Conservation (phyloP, 2,797 vertebrate species). For the Aulostomus chinensis region DNA sequence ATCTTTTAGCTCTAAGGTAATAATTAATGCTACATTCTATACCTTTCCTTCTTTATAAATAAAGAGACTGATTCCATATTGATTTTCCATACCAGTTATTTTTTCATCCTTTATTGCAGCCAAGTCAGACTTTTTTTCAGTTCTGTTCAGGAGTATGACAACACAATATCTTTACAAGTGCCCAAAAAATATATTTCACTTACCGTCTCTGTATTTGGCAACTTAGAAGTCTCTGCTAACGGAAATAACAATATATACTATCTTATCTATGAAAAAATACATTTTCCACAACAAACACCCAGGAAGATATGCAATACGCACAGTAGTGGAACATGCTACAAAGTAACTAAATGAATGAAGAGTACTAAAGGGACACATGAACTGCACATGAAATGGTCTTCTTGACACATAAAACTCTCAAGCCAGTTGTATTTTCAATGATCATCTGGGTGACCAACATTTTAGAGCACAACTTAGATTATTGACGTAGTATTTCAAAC, state of each 20-base stretch:
- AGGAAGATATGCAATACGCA: slow-evolving; percentile 27
- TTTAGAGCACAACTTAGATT: no score
- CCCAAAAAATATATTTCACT: slow-evolving; percentile 62
- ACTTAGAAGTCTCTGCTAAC: slow-evolving; percentile 44
- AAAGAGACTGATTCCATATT: background rate
- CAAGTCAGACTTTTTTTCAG: slow-evolving; percentile 37
- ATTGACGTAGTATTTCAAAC: no score
- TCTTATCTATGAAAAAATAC: slow-evolving; percentile 73
- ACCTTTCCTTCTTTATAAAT: no score
- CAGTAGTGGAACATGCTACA: slow-evolving; percentile 30
- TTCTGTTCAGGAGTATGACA: slow-evolving; percentile 42
- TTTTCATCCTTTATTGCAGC: slow-evolving; percentile 48
- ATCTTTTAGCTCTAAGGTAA: no score
- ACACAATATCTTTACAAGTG: slow-evolving; percentile 49
- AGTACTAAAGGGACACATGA: background rate
- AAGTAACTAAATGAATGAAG: slow-evolving; percentile 10
- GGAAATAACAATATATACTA: slow-evolving; percentile 48
- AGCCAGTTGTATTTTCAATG: no score
- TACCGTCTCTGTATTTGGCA: slow-evolving; percentile 51
- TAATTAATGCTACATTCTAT: no score
- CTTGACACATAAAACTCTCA: no score
- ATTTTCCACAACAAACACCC: slow-evolving; percentile 52
- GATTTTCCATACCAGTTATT: slow-evolving; percentile 9
- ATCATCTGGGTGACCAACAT: no score
- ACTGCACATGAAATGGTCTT: no score